phyloP scores from a whole-genome alignment of 2,888 invertebrate species.

The Oscheius sp. region DNA sequence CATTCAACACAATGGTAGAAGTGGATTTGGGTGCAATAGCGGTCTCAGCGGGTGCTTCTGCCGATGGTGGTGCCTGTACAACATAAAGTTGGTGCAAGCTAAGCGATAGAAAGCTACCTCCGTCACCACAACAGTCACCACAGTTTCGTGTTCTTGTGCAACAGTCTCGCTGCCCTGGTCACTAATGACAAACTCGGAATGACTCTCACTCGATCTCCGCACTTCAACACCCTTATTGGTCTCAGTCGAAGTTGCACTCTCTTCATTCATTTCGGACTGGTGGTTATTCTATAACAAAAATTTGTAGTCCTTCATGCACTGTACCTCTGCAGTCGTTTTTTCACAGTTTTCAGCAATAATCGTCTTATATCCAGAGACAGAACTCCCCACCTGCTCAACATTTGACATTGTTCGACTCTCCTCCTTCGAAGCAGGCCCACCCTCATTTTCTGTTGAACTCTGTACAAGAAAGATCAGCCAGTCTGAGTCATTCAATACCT shows the following conservation, averaged over 20 bases:
- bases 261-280: too few relatives aligned
- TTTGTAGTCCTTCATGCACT: too few relatives aligned
- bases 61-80: slow-evolving; percentile 6
- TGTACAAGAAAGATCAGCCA: too few relatives aligned
- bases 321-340: too few relatives aligned
- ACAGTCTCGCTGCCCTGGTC: slow-evolving; percentile 20
- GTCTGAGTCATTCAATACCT: too few relatives aligned
- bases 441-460: too few relatives aligned
- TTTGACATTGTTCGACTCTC: too few relatives aligned
- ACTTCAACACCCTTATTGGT: slow-evolving; percentile 15
- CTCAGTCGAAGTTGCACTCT: background rate
- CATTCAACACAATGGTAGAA: background rate
- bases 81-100: background rate
- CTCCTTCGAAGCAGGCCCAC: too few relatives aligned
- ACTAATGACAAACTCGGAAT: slow-evolving; percentile 13
- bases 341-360: too few relatives aligned
- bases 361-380: too few relatives aligned
- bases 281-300: too few relatives aligned
- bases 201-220: slow-evolving; percentile 8
- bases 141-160: slow-evolving; percentile 6
- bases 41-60: slow-evolving; percentile 4
- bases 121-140: slow-evolving; percentile 26
- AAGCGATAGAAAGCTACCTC: background rate
- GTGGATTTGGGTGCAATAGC: slow-evolving; percentile 10
- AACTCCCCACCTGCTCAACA: too few relatives aligned